A percentile compares a stretch with the other conserved stretches of the same genome.
Conservation (phyloP, 1,140 invertebrate species). For the Apis mellifera region DNA sequence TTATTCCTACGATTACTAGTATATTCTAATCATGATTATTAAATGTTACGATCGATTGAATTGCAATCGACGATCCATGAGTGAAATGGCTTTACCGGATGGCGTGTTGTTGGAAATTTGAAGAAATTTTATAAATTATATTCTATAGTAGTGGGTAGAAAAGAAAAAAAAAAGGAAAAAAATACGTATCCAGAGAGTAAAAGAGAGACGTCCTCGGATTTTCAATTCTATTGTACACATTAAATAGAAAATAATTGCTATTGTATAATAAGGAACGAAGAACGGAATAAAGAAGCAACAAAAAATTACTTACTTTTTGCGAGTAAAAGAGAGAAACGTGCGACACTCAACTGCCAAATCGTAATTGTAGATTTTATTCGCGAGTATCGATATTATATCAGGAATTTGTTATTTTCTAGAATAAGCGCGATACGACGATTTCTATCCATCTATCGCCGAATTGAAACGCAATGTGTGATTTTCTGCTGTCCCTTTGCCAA, state of each 20-base stretch:
- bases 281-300: background rate
- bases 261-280: constrained; percentile 43
- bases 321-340: constrained; percentile 1
- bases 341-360: constrained; percentile 57
- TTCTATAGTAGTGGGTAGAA: constrained; percentile 57
- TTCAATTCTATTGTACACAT: constrained; percentile 35
- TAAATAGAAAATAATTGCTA: constrained; percentile 33
- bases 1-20: constrained; percentile 37
- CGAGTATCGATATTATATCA: constrained; percentile 38
- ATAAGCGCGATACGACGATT: constrained; percentile 28
- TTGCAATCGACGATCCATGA: constrained; percentile 50
- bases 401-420: constrained; percentile 12
- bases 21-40: constrained; percentile 53
- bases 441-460: constrained; percentile 18
- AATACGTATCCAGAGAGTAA: constrained; percentile 24
- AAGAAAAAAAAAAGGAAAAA: constrained; percentile 21
- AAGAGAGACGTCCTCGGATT: constrained; percentile 32
- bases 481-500: background rate
- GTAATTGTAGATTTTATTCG: constrained; percentile 38
- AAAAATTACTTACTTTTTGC: constrained; percentile 19
- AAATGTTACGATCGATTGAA: constrained; percentile 60
- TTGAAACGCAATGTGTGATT: background rate
- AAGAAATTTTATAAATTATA: constrained; percentile 67
- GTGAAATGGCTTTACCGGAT: constrained; percentile 48
- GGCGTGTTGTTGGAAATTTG: constrained; percentile 59